Evolutionary conservation across 2,797 vertebrate genomes (phyloP), one percentile per base, ranked within the genome.

Genomic region (Clarias pachynema): DNA sequence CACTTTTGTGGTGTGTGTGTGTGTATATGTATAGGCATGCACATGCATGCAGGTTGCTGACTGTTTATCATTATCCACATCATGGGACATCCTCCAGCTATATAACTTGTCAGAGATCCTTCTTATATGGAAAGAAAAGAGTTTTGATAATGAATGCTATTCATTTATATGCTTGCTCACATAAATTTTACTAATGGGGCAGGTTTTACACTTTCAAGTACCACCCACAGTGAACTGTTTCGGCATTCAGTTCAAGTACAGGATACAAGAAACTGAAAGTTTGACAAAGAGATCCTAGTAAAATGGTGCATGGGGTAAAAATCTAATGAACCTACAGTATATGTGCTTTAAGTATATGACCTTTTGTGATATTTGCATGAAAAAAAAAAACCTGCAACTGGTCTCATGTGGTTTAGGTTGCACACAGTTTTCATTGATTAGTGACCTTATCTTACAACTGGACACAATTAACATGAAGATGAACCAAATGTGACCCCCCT

Each of bases 31-130:
- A 3, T 24, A 15, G 40, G 69, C 72, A 57, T 77, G 79, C 29
- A 37, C 60, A 37, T 63, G 63, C 65, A 40, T 77, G 78, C 22
- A 34, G n/a, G 80, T 65, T 85, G n/a, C 16, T 75, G 73, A 75
- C 63, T 75, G 66, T n/a, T 74, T 72, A 29, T 87, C 84, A 70
- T 79, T 40, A 72, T 63, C 83, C 87, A 87, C 24, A 15, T 86
- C 65, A 85, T 69, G 37, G 81, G 65, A 89, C 84, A 88, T 90
- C 93, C 88, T 89, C 12, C 72, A 90, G 92, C 89, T 85, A 78
- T 86, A 73, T 37, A 66, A 29, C 84, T 73, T 93, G 90, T 92
- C 92, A 92, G 79, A 93, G 91, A 91, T 86, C 90, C 89, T 91
- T 94, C 91, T 93, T 93, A 89, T 92, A 89, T 37, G 24, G 83